Base-by-base conservation (phyloP, 2,113 vertebrate genomes). In the Monopterus albus region DNA sequence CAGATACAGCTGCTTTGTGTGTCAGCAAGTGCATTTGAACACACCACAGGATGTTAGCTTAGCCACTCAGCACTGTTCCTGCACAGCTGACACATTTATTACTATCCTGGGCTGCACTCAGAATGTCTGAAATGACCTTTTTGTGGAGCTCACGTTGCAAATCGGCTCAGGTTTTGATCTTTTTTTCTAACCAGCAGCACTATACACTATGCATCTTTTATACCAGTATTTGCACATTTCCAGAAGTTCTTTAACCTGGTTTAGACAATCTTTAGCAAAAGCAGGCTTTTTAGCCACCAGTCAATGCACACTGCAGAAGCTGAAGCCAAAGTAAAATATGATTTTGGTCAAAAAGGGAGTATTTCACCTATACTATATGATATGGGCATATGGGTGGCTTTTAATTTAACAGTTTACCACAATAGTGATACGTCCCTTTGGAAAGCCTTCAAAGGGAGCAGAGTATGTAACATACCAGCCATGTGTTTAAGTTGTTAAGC, bases 41-140 rank as follows among this genome's bases (percentile, higher is more conserved):
- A 25, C 65, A 56, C 66, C 55, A 82, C 84, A 90, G 88, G 87
- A 90, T 90, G 88, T 89, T 90, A 90, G 85, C 87, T 83, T 85
- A 87, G 85, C 83, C 71, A 89, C 86, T 91, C 87, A 87, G 90
- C 90, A 86, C 68, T 51, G 73, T 74, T 85, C 59, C 73, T 79
- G 63, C 73, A 3, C 50, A 26, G 68, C 74, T 3, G 38, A 82
- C 78, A 82, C 60, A 57, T 86, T 83, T 66, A 76, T 66, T 36
- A 29, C 55, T 10, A 36, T 47, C 1, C 20, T 25, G 11, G 35
- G 20, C 23, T 21, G 7, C 50, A 7, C 26, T 77, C 6, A 25
- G 21, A 61, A 55, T 12, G 28, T 25, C 18, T 63, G 39, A 50
- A 42, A 21, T 57, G 2, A 51, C 31, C 39, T 23, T 50, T 72